These are phyloP conservation scores for Cephonodes hylas DNA, from an alignment of 2,888 invertebrate species.

Conservation along the genomic window DNA sequence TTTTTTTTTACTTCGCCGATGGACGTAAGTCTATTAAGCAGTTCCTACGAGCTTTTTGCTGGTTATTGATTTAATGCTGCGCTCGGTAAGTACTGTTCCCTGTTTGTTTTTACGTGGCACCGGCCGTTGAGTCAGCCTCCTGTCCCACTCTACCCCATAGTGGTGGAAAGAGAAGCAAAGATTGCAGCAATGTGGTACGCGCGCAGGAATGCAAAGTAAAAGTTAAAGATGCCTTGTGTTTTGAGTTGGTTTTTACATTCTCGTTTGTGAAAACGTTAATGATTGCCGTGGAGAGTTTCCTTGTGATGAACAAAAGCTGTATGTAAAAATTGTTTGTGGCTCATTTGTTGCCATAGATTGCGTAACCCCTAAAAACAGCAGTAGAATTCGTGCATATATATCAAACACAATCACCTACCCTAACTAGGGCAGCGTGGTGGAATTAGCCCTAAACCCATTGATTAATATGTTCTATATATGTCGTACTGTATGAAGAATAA, in stretches of 20 bases:
- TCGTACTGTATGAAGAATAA: no score
- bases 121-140: background rate
- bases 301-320: background rate
- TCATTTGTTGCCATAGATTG: background rate
- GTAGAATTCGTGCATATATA: no score
- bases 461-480: no score
- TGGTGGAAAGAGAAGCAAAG: background rate
- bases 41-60: constrained; percentile 2
- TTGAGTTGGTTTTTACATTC: constrained; percentile 1
- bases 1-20: constrained; percentile 23
- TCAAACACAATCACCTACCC: no score
- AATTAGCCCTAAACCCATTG: no score
- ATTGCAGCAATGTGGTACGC: background rate
- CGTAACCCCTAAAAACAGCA: no score
- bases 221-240: constrained; percentile 3
- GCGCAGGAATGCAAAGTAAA: constrained; percentile 10
- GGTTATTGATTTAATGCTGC: constrained; percentile 1
- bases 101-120: constrained; percentile 1
- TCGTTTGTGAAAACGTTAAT: constrained; percentile 8
- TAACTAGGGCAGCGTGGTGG: no score
- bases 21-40: background rate
- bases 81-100: background rate
- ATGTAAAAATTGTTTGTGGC: background rate
- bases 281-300: background rate
- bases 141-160: background rate